Evolutionary conservation across 2,797 vertebrate genomes (phyloP).

Genomic region (Esox lucius): DNA sequence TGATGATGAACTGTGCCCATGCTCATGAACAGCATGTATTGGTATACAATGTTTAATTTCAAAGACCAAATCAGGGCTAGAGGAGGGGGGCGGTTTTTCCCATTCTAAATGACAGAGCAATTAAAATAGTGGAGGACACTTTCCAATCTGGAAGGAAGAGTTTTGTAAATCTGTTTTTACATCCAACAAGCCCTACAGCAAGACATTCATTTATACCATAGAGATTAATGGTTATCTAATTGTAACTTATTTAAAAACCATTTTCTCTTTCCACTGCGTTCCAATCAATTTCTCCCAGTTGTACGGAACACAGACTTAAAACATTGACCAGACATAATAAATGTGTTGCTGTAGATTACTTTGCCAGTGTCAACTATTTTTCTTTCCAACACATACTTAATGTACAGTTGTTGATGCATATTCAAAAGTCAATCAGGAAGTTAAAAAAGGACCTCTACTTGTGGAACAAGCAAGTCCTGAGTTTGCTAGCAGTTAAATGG

Average conservation of each 20-base stretch:
- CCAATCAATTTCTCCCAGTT: constrained; percentile 79
- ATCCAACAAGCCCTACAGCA: constrained; percentile 86
- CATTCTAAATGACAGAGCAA: constrained; percentile 81
- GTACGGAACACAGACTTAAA: constrained; percentile 56
- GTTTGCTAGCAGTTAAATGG: constrained; percentile 43
- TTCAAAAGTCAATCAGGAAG: constrained; percentile 32
- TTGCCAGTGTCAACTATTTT: constrained; percentile 18
- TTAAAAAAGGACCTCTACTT: constrained; percentile 40
- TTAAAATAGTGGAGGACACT: constrained; percentile 80
- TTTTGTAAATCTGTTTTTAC: constrained; percentile 86
- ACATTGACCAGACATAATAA: constrained; percentile 52
- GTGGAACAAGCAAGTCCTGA: constrained; percentile 51
- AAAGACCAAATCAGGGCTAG: constrained; percentile 73
- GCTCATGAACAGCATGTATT: constrained; percentile 71
- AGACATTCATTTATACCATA: constrained; percentile 85
- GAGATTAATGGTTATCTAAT: constrained; percentile 90
- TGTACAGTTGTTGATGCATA: constrained; percentile 18
- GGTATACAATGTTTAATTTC: constrained; percentile 78
- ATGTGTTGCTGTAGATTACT: constrained; percentile 31
- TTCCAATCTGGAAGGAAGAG: constrained; percentile 80
- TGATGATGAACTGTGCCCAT: constrained; percentile 66
- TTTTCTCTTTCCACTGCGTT: constrained; percentile 81
- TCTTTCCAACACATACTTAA: constrained; percentile 19
- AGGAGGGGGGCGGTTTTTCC: constrained; percentile 55
- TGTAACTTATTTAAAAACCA: constrained; percentile 90